A percentile compares a stretch with the other conserved stretches of the same genome.
These are phyloP conservation scores for Terebella lapidaria DNA, from an alignment of 2,888 invertebrate genomes.

Conservation along the genomic window DNA sequence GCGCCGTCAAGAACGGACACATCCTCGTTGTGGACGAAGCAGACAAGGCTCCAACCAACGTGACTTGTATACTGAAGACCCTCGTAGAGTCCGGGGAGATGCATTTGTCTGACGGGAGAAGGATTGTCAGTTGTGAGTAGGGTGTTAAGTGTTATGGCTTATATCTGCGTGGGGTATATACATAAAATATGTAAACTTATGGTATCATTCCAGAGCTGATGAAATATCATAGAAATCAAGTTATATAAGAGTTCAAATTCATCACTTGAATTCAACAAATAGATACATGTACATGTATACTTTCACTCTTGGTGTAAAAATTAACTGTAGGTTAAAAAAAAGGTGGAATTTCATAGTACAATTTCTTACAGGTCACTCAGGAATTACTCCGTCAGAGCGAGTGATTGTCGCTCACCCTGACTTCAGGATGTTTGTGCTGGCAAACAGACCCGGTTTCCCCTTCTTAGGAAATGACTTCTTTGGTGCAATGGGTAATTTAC, in stretches of 20 bases:
- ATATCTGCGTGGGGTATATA: too few relatives aligned
- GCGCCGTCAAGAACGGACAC: constrained; percentile 78
- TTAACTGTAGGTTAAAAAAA: too few relatives aligned
- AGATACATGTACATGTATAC: too few relatives aligned
- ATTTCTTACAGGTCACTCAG: constrained; percentile 33
- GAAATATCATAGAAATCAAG: too few relatives aligned
- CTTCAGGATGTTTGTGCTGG: constrained; percentile 87
- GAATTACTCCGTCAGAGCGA: constrained; percentile 37
- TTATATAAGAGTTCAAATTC: too few relatives aligned
- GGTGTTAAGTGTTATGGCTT: too few relatives aligned
- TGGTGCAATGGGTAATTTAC: constrained; percentile 55
- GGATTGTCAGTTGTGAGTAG: constrained; percentile 65
- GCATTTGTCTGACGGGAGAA: constrained; percentile 87
- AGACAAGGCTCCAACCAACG: constrained; percentile 95
- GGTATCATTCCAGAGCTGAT: too few relatives aligned
- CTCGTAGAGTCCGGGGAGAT: constrained; percentile 93
- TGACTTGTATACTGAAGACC: constrained; percentile 91
- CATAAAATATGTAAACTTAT: too few relatives aligned
- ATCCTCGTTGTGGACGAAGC: constrained; percentile 94
- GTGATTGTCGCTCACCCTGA: constrained; percentile 82
- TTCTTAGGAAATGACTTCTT: constrained; percentile 97
- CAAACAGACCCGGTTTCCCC: constrained; percentile 95
- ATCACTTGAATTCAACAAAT: too few relatives aligned
- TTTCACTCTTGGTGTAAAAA: too few relatives aligned
- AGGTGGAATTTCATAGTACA: too few relatives aligned